Evolutionary conservation across 2,888 invertebrate genomes (phyloP).

Genomic region (Limnephilus lunatus): DNA sequence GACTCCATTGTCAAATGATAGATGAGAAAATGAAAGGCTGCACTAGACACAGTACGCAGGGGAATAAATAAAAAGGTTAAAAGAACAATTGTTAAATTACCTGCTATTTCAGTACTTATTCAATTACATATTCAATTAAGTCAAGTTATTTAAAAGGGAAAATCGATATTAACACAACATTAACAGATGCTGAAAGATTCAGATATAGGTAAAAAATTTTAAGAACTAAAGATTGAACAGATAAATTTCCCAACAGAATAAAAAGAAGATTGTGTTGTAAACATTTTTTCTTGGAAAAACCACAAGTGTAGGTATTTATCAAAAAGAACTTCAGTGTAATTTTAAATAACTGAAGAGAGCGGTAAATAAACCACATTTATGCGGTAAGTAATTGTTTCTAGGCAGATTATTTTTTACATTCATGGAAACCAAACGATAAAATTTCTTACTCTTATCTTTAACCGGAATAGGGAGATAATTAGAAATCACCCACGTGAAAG

Average conservation of each 20-base stretch:
- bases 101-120: background rate
- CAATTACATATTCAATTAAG: background rate
- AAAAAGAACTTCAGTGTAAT: background rate
- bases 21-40: conserved; percentile 25
- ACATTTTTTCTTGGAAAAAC: background rate
- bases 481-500: background rate
- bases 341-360: background rate
- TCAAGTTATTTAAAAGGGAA: too few species aligned
- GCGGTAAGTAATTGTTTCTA: too few species aligned
- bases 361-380: background rate
- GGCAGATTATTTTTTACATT: too few species aligned
- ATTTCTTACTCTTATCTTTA: background rate
- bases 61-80: background rate
- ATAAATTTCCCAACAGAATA: background rate
- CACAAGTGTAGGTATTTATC: background rate
- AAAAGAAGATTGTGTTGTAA: background rate
- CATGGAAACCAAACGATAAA: too few species aligned
- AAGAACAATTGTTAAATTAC: background rate
- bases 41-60: background rate
- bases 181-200: too few species aligned
- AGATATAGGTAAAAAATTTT: too few species aligned
- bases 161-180: too few species aligned
- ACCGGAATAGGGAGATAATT: background rate
- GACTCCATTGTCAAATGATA: conserved; percentile 35
- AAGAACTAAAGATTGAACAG: background rate